phyloP scores from a whole-genome alignment of 2,888 invertebrate genomes.

The Bugula neritina region DNA sequence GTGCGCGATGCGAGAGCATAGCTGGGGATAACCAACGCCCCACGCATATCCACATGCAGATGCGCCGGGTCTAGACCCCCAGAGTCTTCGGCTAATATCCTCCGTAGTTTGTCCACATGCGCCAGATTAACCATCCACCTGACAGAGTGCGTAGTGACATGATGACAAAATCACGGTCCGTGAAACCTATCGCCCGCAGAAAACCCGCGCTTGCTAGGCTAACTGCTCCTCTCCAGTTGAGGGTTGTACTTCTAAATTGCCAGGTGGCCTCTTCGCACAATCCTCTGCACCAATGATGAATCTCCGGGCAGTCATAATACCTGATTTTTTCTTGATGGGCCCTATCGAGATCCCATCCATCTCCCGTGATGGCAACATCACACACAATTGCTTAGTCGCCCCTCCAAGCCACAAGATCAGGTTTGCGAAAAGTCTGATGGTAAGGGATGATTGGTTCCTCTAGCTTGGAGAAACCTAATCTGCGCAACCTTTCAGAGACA shows the following conservation, averaged over 20 bases:
- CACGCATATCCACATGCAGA: too few species aligned
- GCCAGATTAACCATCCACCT: background rate
- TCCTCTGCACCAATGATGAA: background rate
- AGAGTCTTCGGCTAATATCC: background rate
- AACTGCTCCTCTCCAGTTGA: background rate
- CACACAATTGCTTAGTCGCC: background rate
- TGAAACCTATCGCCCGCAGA: background rate
- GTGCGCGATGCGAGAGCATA: too few species aligned
- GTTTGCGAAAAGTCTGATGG: background rate
- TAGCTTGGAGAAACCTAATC: background rate
- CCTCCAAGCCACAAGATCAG: background rate
- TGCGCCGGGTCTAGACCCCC: too few species aligned
- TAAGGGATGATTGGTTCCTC: background rate
- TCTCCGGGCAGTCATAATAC: background rate
- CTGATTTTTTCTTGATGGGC: background rate
- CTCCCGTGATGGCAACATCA: background rate
- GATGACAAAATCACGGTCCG: background rate
- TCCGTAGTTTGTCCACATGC: background rate
- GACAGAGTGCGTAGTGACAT: background rate
- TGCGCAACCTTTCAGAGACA: background rate
- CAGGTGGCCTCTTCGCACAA: background rate
- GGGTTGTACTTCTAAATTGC: background rate
- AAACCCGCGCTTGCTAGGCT: background rate
- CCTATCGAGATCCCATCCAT: background rate
- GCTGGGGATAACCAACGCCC: too few species aligned